Conservation (phyloP, 2,113 vertebrate genomes). For the Channa argus region DNA sequence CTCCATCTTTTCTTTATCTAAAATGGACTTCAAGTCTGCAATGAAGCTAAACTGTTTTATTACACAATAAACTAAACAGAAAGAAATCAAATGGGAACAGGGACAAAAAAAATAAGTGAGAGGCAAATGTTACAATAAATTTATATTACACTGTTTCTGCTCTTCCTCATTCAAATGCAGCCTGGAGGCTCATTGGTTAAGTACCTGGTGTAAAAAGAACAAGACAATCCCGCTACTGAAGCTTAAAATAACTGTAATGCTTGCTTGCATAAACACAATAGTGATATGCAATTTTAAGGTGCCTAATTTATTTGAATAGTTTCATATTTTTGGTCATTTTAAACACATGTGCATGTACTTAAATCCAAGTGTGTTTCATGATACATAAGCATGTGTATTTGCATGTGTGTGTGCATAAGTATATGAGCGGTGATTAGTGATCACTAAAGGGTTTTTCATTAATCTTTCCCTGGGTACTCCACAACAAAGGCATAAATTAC, state of each 20-base stretch:
- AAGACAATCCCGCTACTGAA: constrained; percentile 24
- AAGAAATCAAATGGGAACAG: constrained; percentile 28
- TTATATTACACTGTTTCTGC: neutral
- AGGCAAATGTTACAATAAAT: constrained; percentile 12
- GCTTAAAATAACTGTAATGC: constrained; percentile 28
- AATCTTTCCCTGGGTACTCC: constrained; percentile 74
- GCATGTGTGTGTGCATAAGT: constrained; percentile 14
- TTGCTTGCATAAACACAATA: constrained; percentile 3
- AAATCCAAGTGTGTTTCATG: constrained; percentile 19
- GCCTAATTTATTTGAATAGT: neutral
- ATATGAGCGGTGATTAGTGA: constrained; percentile 76
- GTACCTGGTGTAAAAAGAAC: constrained; percentile 32
- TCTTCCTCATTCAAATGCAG: constrained; percentile 32
- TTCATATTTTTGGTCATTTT: constrained; percentile 1
- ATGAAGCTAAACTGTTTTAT: constrained; percentile 49
- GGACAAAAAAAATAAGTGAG: neutral
- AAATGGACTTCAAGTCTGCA: constrained; percentile 23
- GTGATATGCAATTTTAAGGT: constrained; percentile 37
- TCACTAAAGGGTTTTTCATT: constrained; percentile 83
- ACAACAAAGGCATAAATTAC: constrained; percentile 83
- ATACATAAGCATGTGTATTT: constrained; percentile 42
- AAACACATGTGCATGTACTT: constrained; percentile 26
- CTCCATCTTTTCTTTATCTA: constrained; percentile 51
- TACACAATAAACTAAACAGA: constrained; percentile 38
- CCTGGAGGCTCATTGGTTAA: constrained; percentile 34